phyloP scores from a whole-genome alignment of 2,888 invertebrate species.

The Nomada ferruginata region DNA sequence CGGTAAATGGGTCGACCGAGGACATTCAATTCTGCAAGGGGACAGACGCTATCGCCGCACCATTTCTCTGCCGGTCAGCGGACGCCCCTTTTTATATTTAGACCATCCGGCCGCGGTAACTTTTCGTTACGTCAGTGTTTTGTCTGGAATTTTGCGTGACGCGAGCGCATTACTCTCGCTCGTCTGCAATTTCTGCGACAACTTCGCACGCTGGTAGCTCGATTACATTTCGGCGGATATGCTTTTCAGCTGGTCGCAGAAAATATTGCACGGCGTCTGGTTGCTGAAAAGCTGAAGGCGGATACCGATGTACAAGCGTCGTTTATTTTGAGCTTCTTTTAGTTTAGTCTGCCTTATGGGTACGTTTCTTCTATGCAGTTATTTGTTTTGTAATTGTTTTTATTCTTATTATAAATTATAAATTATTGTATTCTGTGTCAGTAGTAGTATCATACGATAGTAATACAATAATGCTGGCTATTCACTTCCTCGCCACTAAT shows the following conservation, averaged over 20 bases:
- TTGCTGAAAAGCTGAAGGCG: neutral
- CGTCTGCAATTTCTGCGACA: neutral
- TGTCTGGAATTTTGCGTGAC: slow-evolving; percentile 37
- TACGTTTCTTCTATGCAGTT: neutral
- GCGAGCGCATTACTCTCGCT: slow-evolving; percentile 9
- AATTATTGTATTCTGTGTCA: too few species aligned
- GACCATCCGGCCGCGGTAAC: neutral
- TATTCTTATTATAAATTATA: too few species aligned
- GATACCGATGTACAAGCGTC: neutral
- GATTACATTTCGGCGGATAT: neutral
- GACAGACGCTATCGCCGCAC: neutral
- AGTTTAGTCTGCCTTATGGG: too few species aligned
- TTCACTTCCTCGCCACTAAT: too few species aligned
- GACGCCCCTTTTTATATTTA: slow-evolving; percentile 27
- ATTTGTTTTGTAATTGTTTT: neutral
- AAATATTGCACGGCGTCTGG: neutral
- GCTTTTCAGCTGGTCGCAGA: neutral
- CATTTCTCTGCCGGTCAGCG: neutral
- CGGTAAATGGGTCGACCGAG: slow-evolving; percentile 29
- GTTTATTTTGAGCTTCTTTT: neutral
- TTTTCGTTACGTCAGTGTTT: slow-evolving; percentile 18
- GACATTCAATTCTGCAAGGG: slow-evolving; percentile 3
- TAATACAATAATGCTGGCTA: too few species aligned
- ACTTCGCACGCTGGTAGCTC: neutral
- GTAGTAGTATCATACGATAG: too few species aligned